phyloP scores from a whole-genome alignment of 2,113 vertebrate genomes.

The Pollachius pollachius region DNA sequence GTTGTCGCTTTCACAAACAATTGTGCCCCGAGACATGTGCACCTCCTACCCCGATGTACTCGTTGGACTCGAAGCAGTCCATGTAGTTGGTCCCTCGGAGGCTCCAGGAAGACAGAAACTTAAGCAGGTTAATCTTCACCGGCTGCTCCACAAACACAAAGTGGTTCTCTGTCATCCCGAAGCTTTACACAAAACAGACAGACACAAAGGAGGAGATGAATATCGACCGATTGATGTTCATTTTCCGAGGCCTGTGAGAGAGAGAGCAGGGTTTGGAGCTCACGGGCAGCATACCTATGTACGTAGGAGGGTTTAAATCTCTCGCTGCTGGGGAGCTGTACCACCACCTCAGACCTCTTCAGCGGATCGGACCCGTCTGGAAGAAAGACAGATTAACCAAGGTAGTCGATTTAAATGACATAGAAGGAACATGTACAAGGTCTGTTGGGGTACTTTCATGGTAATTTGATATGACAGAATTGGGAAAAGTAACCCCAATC shows the following conservation, averaged over 20 bases:
- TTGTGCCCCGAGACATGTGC: too few species aligned
- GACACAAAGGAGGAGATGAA: not conserved
- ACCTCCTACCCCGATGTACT: constrained; percentile 81
- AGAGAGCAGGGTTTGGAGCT: not conserved
- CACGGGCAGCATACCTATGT: constrained; percentile 76
- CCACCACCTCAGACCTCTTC: constrained; percentile 77
- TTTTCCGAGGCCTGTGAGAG: not conserved
- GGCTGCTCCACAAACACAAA: constrained; percentile 86
- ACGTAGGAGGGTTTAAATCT: constrained; percentile 88
- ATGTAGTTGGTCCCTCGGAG: constrained; percentile 87
- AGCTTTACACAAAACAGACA: constrained; percentile 64
- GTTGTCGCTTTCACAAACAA: not conserved
- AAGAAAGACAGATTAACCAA: constrained; percentile 28
- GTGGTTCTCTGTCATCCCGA: constrained; percentile 84
- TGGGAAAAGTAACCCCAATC: not conserved
- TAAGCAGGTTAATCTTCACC: constrained; percentile 86
- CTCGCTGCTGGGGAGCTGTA: constrained; percentile 88
- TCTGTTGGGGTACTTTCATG: not conserved
- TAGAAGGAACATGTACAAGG: too few species aligned
- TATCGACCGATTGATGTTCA: not conserved
- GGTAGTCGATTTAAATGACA: not conserved
- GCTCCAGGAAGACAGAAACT: constrained; percentile 86
- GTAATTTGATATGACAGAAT: not conserved
- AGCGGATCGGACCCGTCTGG: constrained; percentile 84
- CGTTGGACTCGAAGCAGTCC: constrained; percentile 87